A percentile compares a stretch with the other conserved stretches of the same genome.
Conservation (phyloP, 1,140 invertebrate genomes). For the Zaprionus inermis region DNA sequence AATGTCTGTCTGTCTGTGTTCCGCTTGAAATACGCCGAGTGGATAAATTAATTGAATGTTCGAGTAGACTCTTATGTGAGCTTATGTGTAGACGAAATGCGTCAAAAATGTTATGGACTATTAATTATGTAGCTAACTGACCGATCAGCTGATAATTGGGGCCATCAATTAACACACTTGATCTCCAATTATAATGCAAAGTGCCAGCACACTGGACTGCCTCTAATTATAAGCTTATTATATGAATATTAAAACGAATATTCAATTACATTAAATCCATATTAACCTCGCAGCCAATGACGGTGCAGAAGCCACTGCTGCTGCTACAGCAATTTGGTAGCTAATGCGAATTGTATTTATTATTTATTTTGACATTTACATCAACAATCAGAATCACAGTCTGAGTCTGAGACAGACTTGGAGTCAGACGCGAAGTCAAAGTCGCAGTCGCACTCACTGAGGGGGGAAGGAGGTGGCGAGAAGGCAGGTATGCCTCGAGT, state of each 20-base stretch:
- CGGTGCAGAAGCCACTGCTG: constrained; percentile 11
- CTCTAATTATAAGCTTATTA: constrained; percentile 65
- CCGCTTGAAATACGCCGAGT: constrained; percentile 1
- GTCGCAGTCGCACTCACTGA: constrained; percentile 17
- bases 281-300: constrained; percentile 41
- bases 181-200: constrained; percentile 55
- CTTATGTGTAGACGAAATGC: constrained; percentile 12
- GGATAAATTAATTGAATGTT: neutral
- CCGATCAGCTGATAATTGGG: constrained; percentile 54
- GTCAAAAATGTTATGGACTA: constrained; percentile 47
- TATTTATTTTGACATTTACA: constrained; percentile 78
- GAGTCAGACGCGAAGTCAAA: neutral
- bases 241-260: constrained; percentile 64
- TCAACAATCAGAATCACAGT: constrained; percentile 65
- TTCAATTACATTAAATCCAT: constrained; percentile 66
- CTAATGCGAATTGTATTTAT: constrained; percentile 61
- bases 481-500: constrained; percentile 53
- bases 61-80: constrained; percentile 6
- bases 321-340: constrained; percentile 26
- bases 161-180: constrained; percentile 68
- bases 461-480: no score
- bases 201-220: constrained; percentile 12
- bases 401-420: neutral
- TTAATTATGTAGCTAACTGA: constrained; percentile 58
- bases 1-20: neutral